Evolutionary conservation across 2,113 vertebrate genomes (phyloP), one percentile per base, ranked within the genome.

Genomic region (Cathartes aura): DNA sequence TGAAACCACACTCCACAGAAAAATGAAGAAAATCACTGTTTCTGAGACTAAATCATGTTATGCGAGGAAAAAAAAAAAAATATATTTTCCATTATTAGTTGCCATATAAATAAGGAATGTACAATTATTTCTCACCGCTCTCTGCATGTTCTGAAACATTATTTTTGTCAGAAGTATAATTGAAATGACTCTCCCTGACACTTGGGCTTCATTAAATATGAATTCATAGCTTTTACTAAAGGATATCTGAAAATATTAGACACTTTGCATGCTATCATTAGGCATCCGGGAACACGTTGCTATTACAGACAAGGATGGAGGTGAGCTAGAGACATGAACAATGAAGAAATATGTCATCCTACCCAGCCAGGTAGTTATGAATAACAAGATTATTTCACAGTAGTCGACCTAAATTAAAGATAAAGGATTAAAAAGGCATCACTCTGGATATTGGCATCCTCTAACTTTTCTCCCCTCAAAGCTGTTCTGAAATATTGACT

Each of bases 41-140:
- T 70, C n/a, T 48, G 43, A 93, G 36, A 72, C 64, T 60, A 91
- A 95, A 84, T 59, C 70, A 55, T 5, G 10, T 47, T 74, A 89
- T 6, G 59, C 66, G 62, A 36, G 15, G 8, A 15, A 36, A 40
- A 40, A 60, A 30, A 72, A 87, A 87, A 60, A 30, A 72, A 87
- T 84, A 79, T 38, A 52, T n/a, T 67, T 45, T 64, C 56, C 58
- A 71, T 93, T 95, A 85, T 74, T 83, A 85, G 74, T 74, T 92
- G 26, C 92, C 88, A 67, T 68, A 91, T 97, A 97, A 97, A 96
- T 96, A 97, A 95, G 47, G 86, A 19, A 93, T 36, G 38, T 1
- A 89, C 30, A 96, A 93, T 96, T 96, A 88, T 88, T 93, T 73
- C 72, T 89, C 76, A 34, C 56, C 59, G 53, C 74, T 74, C 66